Evolutionary conservation across 2,888 invertebrate genomes (phyloP).

Genomic region (Nemurella pictetii): DNA sequence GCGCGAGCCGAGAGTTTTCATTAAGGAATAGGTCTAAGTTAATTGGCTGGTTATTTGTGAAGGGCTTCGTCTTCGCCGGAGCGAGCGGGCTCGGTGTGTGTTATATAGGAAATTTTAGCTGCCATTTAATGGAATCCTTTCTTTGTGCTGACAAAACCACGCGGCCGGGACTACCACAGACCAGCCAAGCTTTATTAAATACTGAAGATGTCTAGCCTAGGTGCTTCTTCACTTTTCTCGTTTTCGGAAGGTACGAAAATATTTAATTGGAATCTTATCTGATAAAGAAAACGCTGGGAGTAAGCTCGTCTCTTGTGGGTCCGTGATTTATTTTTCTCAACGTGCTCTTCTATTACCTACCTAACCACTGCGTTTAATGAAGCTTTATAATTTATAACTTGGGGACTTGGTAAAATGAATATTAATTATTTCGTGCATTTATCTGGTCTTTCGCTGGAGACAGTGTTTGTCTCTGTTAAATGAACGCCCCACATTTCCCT

Average conservation of each 20-base stretch:
- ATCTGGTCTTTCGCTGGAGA: neutral
- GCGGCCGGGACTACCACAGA: neutral
- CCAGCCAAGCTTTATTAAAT: neutral
- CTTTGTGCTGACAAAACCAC: neutral
- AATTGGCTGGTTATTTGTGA: conserved; percentile 18
- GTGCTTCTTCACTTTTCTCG: neutral
- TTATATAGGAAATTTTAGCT: neutral
- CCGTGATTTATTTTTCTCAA: neutral
- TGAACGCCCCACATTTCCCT: neutral
- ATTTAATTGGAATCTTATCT: neutral
- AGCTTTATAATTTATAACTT: neutral
- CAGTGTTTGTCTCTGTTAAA: neutral
- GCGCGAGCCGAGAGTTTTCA: neutral
- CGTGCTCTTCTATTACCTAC: neutral
- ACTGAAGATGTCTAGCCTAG: neutral
- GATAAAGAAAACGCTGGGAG: neutral
- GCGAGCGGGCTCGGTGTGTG: neutral
- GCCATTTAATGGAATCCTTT: neutral
- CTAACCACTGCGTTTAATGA: neutral
- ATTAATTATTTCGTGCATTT: neutral
- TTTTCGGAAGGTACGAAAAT: neutral
- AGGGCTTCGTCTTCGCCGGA: neutral
- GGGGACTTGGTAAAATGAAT: neutral
- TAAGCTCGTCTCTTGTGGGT: neutral
- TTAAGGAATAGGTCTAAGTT: neutral